Conservation (phyloP, 2,113 vertebrate species). For the Coracopsis vasa region DNA sequence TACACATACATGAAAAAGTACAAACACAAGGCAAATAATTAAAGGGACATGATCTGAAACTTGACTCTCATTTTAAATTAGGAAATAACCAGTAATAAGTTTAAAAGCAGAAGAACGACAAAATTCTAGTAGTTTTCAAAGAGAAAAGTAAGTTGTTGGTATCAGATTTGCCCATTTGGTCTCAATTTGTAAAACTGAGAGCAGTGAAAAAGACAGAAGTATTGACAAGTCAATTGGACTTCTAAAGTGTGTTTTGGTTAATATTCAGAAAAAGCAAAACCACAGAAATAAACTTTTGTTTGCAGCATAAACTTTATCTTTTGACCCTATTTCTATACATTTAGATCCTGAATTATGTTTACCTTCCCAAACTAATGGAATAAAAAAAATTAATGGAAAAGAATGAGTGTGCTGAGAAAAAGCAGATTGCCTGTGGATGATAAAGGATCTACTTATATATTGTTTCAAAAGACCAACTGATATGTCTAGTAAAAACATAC, state of each 20-base stretch:
- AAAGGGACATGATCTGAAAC: neutral
- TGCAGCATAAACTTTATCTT: neutral
- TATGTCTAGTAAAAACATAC: slow-evolving; percentile 28
- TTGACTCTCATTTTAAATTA: neutral
- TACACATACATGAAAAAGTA: neutral
- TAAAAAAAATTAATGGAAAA: neutral
- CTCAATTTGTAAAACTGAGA: slow-evolving; percentile 7
- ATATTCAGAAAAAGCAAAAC: neutral
- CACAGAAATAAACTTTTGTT: neutral
- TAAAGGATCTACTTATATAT: neutral
- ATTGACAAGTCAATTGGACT: neutral
- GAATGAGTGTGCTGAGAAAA: neutral
- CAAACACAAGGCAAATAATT: neutral
- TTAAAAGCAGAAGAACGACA: neutral
- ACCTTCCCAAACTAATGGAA: neutral
- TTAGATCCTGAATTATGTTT: neutral
- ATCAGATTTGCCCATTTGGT: slow-evolving; percentile 17
- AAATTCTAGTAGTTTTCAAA: neutral
- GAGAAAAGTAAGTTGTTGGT: neutral
- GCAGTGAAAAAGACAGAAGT: neutral
- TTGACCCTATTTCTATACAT: neutral
- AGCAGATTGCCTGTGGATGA: slow-evolving; percentile 34
- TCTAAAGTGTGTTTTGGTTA: neutral
- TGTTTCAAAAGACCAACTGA: slow-evolving; percentile 18
- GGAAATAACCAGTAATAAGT: neutral